Conservation (phyloP, 2,113 vertebrate genomes). For the Phalacrocorax brasilianus region DNA sequence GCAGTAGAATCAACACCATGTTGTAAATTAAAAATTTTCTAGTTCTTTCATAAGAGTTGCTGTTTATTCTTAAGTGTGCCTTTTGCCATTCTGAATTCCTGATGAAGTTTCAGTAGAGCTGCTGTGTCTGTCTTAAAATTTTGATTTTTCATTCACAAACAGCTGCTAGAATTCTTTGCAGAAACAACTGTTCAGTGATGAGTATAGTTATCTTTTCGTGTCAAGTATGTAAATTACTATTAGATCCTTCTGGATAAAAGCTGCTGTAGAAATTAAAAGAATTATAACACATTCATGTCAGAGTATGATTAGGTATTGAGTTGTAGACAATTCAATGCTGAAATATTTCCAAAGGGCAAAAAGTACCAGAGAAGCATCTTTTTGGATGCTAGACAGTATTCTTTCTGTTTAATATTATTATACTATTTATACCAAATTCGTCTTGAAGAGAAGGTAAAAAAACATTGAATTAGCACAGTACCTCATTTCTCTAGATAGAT, state of each 20-base stretch:
- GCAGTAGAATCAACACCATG: neutral
- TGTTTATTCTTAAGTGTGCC: neutral
- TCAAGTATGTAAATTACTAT: neutral
- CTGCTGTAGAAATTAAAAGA: neutral
- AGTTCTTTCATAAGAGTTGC: neutral
- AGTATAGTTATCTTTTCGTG: neutral
- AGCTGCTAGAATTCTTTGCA: slow-evolving; percentile 3
- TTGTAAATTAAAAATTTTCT: neutral
- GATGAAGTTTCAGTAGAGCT: neutral
- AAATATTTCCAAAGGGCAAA: neutral
- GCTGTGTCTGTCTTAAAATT: neutral
- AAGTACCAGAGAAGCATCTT: neutral
- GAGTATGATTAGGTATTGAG: neutral
- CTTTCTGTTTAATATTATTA: neutral
- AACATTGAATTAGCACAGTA: neutral
- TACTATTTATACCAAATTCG: neutral
- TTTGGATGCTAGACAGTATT: neutral
- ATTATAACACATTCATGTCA: neutral
- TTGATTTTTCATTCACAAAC: neutral
- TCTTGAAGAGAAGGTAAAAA: neutral
- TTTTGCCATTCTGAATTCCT: neutral
- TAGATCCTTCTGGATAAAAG: neutral
- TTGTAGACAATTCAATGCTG: neutral
- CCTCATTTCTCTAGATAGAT: neutral
- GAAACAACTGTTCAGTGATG: neutral